Conservation (phyloP, 2,888 invertebrate species). For the Cyclophora albipunctata region DNA sequence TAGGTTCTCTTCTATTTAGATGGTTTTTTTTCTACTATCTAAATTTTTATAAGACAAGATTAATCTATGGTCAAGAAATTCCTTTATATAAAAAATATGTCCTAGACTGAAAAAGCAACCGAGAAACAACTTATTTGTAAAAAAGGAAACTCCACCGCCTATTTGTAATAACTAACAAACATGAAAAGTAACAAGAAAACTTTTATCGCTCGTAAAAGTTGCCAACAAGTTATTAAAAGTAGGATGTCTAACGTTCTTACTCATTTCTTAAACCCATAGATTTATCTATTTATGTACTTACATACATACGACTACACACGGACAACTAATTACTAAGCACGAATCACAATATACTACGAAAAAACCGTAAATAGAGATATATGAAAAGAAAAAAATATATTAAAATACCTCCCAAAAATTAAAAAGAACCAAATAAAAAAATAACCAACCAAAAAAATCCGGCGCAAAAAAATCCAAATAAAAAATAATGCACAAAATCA, state of each 20-base stretch:
- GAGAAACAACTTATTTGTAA: too few species aligned
- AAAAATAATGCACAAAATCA: constrained; percentile 62
- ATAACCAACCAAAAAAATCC: constrained; percentile 69
- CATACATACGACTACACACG: constrained; percentile 1
- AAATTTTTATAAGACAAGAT: too few species aligned
- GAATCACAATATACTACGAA: constrained; percentile 1
- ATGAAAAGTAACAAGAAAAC: constrained; percentile 2
- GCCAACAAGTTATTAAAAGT: constrained; percentile 7
- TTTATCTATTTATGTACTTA: not conserved
- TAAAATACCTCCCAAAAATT: constrained; percentile 10
- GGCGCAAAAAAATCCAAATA: constrained; percentile 70
- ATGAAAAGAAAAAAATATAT: not conserved
- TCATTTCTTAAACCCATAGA: not conserved
- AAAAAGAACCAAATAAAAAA: constrained; percentile 39
- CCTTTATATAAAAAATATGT: too few species aligned
- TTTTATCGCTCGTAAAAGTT: constrained; percentile 8
- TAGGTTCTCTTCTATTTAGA: too few species aligned
- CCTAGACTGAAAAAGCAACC: too few species aligned
- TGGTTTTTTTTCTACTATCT: too few species aligned
- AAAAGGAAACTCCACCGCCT: too few species aligned
- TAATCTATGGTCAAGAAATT: too few species aligned
- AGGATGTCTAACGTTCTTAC: not conserved
- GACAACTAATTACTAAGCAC: constrained; percentile 15
- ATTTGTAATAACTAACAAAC: too few species aligned
- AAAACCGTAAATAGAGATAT: not conserved